Base-by-base conservation (phyloP, 2,113 vertebrate species). In the Gallinago paraguaiae region DNA sequence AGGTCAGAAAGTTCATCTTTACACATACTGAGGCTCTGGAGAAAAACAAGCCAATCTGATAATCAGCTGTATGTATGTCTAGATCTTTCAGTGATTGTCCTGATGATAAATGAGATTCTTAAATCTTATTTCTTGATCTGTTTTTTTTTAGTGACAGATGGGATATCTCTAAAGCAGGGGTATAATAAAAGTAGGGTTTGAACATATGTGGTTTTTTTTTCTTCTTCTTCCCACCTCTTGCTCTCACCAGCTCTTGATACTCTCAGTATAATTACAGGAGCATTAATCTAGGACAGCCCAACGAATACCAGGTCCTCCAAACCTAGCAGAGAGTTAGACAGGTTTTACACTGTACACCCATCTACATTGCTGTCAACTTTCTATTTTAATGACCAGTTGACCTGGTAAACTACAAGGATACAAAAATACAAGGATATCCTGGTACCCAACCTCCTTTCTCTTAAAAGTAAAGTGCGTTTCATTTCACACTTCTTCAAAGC, bases 401-500 rank as follows among this genome's bases (percentile, higher is more conserved):
- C 11, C 28, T 48, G 20, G 25, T 76, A 88, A 91, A 79, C 41
- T 39, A 25, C 1, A 2, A 79, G 27, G 24, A 39, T 39, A 39
- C 39, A 39, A 39, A 39, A 39, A 39, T 39, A 39, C 12, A 39
- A 39, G 27, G 24, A 64, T 17, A 43, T 31, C 16, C 59, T 13
- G 8, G 28, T 65, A 82, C 9, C n/a, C 25, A 57, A 27, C 4
- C 46, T 88, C 13, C 45, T 88, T 92, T 88, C 41, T 78, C 54
- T 90, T 23, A 56, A 84, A 59, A 5, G 46, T 39, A 72, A 72
- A 67, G 10, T 67, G 14, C 51, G 81, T 94, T 63, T 60, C 13
- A 43, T 90, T 92, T 83, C 72, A 70, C 19, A 68, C 43, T 92
- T 90, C 68, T 95, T 92, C 78, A 83, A 78, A 88, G 6, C 27